These are phyloP conservation scores for Agrochola litura DNA, from an alignment of 2,888 invertebrate species.

Conservation along the genomic window DNA sequence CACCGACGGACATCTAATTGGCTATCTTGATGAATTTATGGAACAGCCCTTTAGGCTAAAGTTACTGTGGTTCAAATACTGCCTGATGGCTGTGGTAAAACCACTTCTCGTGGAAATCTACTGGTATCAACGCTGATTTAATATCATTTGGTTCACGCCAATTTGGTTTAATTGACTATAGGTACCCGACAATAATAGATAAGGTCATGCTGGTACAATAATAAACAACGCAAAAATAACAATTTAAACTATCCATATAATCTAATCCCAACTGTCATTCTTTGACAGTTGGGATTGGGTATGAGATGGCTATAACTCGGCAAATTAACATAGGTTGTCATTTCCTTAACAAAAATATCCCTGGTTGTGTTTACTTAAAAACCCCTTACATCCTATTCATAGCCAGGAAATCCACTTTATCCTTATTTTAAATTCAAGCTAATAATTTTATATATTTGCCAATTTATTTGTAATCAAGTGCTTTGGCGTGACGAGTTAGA, in stretches of 20 bases:
- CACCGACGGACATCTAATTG: background rate
- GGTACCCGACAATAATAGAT: no score
- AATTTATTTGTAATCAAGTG: background rate
- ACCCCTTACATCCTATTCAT: no score
- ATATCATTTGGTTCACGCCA: background rate
- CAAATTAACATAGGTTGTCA: background rate
- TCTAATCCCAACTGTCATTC: no score
- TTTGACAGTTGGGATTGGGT: background rate
- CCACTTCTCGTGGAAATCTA: background rate
- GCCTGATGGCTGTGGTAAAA: background rate
- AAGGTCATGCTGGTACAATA: background rate
- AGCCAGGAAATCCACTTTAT: background rate
- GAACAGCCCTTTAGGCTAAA: background rate
- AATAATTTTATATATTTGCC: background rate
- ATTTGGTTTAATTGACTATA: background rate
- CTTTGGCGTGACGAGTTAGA: no score
- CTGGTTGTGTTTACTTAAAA: background rate
- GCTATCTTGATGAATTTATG: conserved; percentile 13
- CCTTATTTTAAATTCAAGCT: background rate
- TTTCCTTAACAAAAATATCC: no score
- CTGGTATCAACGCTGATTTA: background rate
- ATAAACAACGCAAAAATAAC: background rate
- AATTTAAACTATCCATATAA: no score
- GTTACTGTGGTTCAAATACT: background rate
- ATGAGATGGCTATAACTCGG: background rate